Percentiles rank a stretch among this genome's conserved stretches.
These are phyloP conservation scores for Micrasema minimum DNA, from an alignment of 1,140 invertebrate genomes.

Conservation along the genomic window DNA sequence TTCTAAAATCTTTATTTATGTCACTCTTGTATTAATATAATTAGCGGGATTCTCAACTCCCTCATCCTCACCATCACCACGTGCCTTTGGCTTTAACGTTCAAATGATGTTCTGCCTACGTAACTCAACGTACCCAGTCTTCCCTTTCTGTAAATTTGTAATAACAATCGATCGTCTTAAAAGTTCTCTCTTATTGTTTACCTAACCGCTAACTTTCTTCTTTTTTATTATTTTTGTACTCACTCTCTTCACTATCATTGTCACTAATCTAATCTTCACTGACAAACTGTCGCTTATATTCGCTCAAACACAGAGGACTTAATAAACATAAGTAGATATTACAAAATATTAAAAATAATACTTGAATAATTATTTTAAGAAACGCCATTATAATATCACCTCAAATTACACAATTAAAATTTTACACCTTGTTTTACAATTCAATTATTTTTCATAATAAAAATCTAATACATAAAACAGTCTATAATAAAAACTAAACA, in stretches of 20 bases:
- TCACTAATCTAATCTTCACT: slow-evolving; percentile 52
- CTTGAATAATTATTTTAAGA: slow-evolving; percentile 32
- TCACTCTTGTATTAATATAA: too few species aligned
- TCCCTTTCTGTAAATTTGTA: slow-evolving; percentile 28
- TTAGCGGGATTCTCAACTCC: slow-evolving; percentile 15
- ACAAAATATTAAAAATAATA: slow-evolving; percentile 44
- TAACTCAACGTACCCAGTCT: slow-evolving; percentile 20
- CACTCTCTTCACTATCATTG: slow-evolving; percentile 39
- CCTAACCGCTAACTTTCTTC: slow-evolving; percentile 20
- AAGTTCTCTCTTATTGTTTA: slow-evolving; percentile 28
- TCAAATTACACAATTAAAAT: too few species aligned
- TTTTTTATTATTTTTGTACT: slow-evolving; percentile 35
- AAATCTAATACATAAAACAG: too few species aligned
- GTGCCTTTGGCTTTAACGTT: slow-evolving; percentile 12
- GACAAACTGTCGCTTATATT: slow-evolving; percentile 51
- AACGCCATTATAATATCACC: too few species aligned
- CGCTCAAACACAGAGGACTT: slow-evolving; percentile 53
- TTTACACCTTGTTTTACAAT: too few species aligned
- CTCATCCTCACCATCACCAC: slow-evolving; percentile 2
- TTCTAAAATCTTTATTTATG: too few species aligned
- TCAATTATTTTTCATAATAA: too few species aligned
- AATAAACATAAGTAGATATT: slow-evolving; percentile 52
- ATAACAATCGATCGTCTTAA: slow-evolving; percentile 26
- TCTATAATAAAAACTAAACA: too few species aligned
- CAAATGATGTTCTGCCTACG: slow-evolving; percentile 18